These are phyloP conservation scores for Myocastor coypus DNA, from an alignment of 2,113 vertebrate genomes.

Conservation along the genomic window DNA sequence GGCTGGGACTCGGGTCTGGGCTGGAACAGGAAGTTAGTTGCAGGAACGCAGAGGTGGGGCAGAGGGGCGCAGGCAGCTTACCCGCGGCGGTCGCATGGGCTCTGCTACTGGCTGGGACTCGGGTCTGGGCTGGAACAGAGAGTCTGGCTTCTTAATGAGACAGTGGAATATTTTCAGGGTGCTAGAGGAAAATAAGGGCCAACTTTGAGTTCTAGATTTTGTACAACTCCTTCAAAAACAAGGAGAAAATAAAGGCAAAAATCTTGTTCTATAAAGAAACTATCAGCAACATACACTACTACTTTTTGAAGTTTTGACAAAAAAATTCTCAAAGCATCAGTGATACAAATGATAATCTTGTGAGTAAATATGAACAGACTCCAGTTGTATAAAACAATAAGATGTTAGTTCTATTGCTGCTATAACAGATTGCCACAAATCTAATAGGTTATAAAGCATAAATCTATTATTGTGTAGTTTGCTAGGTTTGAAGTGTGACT, in stretches of 20 bases:
- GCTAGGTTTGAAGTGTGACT: background rate
- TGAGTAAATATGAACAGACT: slow-evolving; percentile 3
- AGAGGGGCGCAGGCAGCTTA: too few relatives aligned
- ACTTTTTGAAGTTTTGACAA: background rate
- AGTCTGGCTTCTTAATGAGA: background rate
- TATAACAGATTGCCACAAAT: background rate
- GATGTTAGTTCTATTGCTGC: background rate
- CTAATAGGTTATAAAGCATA: background rate
- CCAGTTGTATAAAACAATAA: background rate
- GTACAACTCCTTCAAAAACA: background rate
- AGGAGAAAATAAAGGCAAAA: slow-evolving; percentile 24
- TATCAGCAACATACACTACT: background rate
- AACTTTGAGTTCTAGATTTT: background rate
- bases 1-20: too few relatives aligned
- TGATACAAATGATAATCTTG: background rate
- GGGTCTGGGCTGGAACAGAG: too few relatives aligned
- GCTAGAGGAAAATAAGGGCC: background rate
- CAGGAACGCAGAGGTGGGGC: too few relatives aligned
- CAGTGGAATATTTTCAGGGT: background rate
- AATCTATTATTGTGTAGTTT: background rate
- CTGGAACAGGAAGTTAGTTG: too few relatives aligned
- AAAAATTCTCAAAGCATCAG: slow-evolving; percentile 11
- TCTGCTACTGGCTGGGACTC: too few relatives aligned
- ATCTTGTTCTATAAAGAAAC: background rate
- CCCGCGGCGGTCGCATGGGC: too few relatives aligned